Percentiles rank a stretch among this genome's conserved stretches.
Evolutionary conservation across 1,140 invertebrate genomes (phyloP).

Genomic region (Drosophila burlai): DNA sequence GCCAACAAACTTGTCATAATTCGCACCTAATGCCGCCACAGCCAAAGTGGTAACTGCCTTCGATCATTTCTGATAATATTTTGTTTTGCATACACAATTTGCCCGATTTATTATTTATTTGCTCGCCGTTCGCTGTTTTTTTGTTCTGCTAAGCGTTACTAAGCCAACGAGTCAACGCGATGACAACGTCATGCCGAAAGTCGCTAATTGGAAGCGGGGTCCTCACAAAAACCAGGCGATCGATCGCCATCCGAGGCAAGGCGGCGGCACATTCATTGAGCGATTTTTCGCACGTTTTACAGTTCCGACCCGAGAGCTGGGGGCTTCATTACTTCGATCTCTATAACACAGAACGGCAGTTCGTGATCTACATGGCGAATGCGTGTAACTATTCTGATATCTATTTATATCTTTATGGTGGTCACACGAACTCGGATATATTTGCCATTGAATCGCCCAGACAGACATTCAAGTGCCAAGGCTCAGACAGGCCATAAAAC

Average conservation of each 20-base stretch:
- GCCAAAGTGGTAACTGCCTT: constrained; percentile 61
- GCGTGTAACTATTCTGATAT: constrained; percentile 31
- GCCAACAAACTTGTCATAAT: constrained; percentile 66
- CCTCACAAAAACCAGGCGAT: constrained; percentile 40
- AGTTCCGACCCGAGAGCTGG: constrained; percentile 7
- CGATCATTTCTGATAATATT: constrained; percentile 76
- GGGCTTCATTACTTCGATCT: constrained; percentile 12
- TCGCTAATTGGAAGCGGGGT: constrained; percentile 67
- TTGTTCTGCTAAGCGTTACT: constrained; percentile 12
- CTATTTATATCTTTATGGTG: constrained; percentile 54
- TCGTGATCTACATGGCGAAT: constrained; percentile 65
- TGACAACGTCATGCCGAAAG: constrained; percentile 61
- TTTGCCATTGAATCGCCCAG: constrained; percentile 33
- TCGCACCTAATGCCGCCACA: constrained; percentile 58
- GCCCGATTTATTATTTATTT: constrained; percentile 66
- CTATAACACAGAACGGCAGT: constrained; percentile 35
- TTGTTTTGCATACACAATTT: constrained; percentile 72
- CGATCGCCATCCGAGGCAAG: constrained; percentile 30
- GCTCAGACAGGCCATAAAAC: constrained; percentile 33
- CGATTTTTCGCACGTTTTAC: constrained; percentile 67
- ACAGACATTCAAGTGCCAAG: constrained; percentile 33
- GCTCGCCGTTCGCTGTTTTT: constrained; percentile 1
- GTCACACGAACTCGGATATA: constrained; percentile 22
- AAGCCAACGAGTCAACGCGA: constrained; percentile 46
- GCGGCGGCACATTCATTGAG: constrained; percentile 59